Conservation (phyloP, 37 sponge, comb jelly and placozoan species). For the Theonella swinhoei region DNA sequence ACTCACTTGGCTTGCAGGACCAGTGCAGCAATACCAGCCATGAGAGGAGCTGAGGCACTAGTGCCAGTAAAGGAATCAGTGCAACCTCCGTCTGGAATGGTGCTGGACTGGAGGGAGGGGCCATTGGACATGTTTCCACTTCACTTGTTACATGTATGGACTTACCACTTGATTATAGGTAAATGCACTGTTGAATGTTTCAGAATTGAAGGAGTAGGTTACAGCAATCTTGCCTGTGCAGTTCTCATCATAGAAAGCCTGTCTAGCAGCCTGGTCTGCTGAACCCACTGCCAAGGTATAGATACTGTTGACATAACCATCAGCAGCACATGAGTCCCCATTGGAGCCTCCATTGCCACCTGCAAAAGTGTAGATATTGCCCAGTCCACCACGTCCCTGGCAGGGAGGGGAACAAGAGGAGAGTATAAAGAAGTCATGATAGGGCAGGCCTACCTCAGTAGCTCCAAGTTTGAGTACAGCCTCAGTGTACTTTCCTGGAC, state of each 20-base stretch:
- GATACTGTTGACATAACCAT: conserved; percentile 91
- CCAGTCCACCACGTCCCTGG: conserved; percentile 86
- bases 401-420: background rate
- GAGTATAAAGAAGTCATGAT: background rate
- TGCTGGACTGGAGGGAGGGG: conserved; percentile 5
- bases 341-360: conserved; percentile 91
- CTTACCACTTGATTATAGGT: conserved; percentile 49
- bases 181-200: conserved; percentile 23
- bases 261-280: conserved; percentile 59
- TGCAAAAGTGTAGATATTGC: conserved; percentile 93
- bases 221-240: conserved; percentile 91
- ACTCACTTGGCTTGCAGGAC: conserved; percentile 83
- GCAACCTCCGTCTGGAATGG: conserved; percentile 29
- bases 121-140: background rate
- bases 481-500: conserved; percentile 77
- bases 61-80: conserved; percentile 62
- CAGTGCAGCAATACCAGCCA: conserved; percentile 72
- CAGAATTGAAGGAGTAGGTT: conserved; percentile 71
- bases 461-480: conserved; percentile 69
- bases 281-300: conserved; percentile 92
- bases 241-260: conserved; percentile 90
- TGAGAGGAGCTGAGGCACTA: conserved; percentile 74
- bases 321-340: conserved; percentile 90
- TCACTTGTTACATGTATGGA: background rate
- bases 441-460: conserved; percentile 36